phyloP scores from a whole-genome alignment of 2,797 vertebrate species.

The Potorous gilbertii region DNA sequence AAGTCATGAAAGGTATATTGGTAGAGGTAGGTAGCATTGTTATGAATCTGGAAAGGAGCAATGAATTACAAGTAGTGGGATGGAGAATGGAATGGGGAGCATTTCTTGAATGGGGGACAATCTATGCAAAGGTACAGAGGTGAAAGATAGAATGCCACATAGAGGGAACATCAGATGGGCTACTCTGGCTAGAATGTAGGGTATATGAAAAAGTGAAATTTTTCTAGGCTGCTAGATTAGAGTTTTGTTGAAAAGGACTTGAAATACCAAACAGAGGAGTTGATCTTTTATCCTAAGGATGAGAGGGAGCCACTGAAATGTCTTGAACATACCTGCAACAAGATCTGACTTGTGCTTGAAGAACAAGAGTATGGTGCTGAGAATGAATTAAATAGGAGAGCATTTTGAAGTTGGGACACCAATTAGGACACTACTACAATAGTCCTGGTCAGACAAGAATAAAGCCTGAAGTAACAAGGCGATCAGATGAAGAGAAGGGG shows the following conservation, averaged over 20 bases:
- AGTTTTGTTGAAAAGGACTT: not conserved
- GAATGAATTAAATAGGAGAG: not conserved
- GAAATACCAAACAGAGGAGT: not conserved
- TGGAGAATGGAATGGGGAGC: not conserved
- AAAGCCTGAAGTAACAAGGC: not conserved
- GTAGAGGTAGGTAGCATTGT: not conserved
- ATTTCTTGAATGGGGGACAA: not conserved
- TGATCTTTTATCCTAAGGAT: not conserved
- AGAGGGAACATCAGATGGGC: not conserved
- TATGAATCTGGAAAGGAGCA: not conserved
- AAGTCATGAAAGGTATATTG: not conserved
- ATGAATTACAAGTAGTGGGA: not conserved
- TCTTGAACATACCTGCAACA: not conserved
- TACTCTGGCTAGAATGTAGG: not conserved
- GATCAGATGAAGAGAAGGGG: not conserved
- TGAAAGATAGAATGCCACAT: not conserved
- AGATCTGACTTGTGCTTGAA: not conserved
- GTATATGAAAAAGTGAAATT: not conserved
- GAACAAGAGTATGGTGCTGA: not conserved
- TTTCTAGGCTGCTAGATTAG: not conserved
- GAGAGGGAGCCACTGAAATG: not conserved
- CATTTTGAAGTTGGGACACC: not conserved
- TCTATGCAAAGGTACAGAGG: not conserved
- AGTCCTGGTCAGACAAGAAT: not conserved
- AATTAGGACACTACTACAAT: not conserved